Evolutionary conservation across 2,888 invertebrate species (phyloP), one percentile per base, ranked within the genome.

Genomic region (Oxycera nigricornis): DNA sequence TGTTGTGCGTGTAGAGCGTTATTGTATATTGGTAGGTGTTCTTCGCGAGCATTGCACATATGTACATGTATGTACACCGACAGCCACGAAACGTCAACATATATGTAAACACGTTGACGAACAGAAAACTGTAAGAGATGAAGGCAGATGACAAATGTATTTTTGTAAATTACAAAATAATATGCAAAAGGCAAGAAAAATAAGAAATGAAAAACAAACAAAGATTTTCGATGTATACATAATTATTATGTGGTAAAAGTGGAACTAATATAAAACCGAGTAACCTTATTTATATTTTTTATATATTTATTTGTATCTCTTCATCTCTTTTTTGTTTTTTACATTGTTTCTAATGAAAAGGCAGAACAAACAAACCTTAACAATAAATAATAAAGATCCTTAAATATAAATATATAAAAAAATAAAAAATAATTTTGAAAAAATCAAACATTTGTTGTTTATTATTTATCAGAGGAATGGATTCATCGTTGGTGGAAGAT

Each of bases 361-460:
- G 70, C 52, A 70, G 55, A 52, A 52, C 50, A 68, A 68, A 68
- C 70, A 70, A 70, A 70, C 55, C 55, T 70, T 70, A 70, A 70
- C 70, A 65, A 65, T 31, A 52, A 68, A 35, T 70, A 70, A 70
- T 70, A 55, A 70, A 22, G 70, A 70, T 70, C 55, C 70, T 70
- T 70, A 70, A 70, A 70, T 70, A 70, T 70, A 55, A 52, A 68
- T 68, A 52, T 50, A 68, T 50, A 68, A 70, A 70, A 76, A 75
- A 79, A 78, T 75, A 77, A 76, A 75, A 68, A 74, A 76, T 73
- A 65, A 68, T 70, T 70, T 70, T 31, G 70, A 70, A 70, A 68
- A 70, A 70, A 70, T 26, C 46, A 70, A 30, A 1, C 14, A 0
- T 39, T 39, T 65, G 41, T n/a, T 41, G 24, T 65, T 65, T 9